These are phyloP conservation scores for Netelia melanura DNA, from an alignment of 2,888 invertebrate genomes.

Conservation along the genomic window DNA sequence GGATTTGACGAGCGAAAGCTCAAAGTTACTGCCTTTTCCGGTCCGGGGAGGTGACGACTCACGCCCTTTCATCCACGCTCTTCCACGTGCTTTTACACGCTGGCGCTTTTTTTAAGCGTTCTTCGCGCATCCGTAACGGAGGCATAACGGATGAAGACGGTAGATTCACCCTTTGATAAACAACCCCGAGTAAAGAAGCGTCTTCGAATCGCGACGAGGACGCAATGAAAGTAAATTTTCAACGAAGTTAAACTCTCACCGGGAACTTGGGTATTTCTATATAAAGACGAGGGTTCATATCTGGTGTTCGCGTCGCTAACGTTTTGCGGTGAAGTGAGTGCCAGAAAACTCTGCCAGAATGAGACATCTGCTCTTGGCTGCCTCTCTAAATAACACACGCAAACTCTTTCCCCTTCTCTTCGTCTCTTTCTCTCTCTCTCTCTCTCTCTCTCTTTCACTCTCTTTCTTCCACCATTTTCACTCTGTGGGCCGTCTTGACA, in stretches of 20 bases:
- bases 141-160: too few species aligned
- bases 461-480: background rate
- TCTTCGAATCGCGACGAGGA: background rate
- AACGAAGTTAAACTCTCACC: conserved; percentile 36
- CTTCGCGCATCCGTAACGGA: background rate
- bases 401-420: conserved; percentile 26
- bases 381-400: conserved; percentile 78
- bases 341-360: conserved; percentile 82
- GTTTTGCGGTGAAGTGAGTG: conserved; percentile 73
- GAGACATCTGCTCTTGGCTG: conserved; percentile 80
- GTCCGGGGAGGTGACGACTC: conserved; percentile 11
- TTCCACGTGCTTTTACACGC: conserved; percentile 18
- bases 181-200: background rate
- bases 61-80: conserved; percentile 32
- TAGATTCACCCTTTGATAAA: background rate
- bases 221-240: conserved; percentile 41
- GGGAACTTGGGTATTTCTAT: conserved; percentile 35
- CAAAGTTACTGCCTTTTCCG: conserved; percentile 53
- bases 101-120: background rate
- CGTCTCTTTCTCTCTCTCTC: conserved; percentile 14
- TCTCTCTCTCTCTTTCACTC: conserved; percentile 8
- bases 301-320: conserved; percentile 39
- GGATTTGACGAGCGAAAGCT: conserved; percentile 56
- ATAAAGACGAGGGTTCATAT: conserved; percentile 51
- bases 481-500: conserved; percentile 78